Percentiles rank a stretch among this genome's conserved stretches.
phyloP scores from a whole-genome alignment of 35 echinoderm and acorn worm genomes.

The Acanthaster planci region DNA sequence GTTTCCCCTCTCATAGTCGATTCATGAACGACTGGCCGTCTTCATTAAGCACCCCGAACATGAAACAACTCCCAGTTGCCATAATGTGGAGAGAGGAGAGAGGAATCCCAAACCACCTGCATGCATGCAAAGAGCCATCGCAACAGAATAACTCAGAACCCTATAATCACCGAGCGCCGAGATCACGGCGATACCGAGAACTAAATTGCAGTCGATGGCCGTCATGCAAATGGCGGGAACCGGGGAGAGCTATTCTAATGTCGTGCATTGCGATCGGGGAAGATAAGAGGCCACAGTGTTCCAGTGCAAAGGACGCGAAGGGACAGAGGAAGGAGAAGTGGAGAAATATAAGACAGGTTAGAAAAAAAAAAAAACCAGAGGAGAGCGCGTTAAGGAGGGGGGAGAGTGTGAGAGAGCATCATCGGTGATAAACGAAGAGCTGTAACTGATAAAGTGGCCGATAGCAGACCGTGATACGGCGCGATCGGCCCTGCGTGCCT shows the following conservation, averaged over 20 bases:
- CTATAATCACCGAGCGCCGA: no score
- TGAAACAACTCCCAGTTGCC: background rate
- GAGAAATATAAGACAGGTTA: background rate
- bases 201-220: no score
- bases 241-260: background rate
- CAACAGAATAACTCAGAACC: no score
- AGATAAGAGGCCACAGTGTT: no score
- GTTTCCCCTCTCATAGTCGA: no score
- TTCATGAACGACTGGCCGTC: background rate
- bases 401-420: background rate
- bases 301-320: no score
- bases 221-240: background rate
- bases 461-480: background rate
- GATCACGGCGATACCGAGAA: no score
- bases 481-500: background rate
- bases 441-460: conserved; percentile 21
- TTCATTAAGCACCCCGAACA: conserved; percentile 10
- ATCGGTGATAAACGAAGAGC: conserved; percentile 24
- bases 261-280: conserved; percentile 16
- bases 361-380: no score
- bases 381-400: background rate
- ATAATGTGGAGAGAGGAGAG: no score
- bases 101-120: no score
- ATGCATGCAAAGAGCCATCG: no score
- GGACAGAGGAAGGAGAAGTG: background rate